A percentile compares a stretch with the other conserved stretches of the same genome.
These are phyloP conservation scores for Anoplophora glabripennis DNA, from an alignment of 1,140 invertebrate species.

Conservation along the genomic window DNA sequence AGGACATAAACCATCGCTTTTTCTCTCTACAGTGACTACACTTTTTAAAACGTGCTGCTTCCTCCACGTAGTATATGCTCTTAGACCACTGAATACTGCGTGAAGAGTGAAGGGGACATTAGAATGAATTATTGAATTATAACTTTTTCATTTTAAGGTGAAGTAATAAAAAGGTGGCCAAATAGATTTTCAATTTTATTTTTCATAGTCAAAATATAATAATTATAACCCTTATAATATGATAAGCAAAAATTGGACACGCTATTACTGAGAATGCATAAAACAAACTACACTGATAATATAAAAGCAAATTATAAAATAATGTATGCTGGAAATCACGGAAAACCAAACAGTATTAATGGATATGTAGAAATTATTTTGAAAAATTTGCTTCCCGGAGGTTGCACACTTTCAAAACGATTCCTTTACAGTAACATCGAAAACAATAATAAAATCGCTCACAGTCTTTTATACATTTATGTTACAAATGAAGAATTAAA, in stretches of 20 bases:
- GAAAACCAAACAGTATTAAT: conserved; percentile 14
- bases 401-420: conserved; percentile 6
- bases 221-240: conserved; percentile 43
- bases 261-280: conserved; percentile 38
- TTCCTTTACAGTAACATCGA: background rate
- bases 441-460: conserved; percentile 17
- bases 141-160: no score
- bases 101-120: no score
- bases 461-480: conserved; percentile 38
- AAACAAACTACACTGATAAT: conserved; percentile 19
- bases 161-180: no score
- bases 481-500: conserved; percentile 32
- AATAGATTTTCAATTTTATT: conserved; percentile 29
- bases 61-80: no score
- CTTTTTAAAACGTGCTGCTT: no score
- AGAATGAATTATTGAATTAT: no score
- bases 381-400: conserved; percentile 3
- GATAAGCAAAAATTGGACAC: conserved; percentile 44
- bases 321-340: background rate
- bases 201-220: conserved; percentile 46
- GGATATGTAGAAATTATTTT: conserved; percentile 5
- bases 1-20: no score
- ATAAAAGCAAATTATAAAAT: conserved; percentile 8
- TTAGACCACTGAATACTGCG: no score
- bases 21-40: no score